Evolutionary conservation across 2,888 invertebrate genomes (phyloP).

Genomic region (Lasius fuliginosus): DNA sequence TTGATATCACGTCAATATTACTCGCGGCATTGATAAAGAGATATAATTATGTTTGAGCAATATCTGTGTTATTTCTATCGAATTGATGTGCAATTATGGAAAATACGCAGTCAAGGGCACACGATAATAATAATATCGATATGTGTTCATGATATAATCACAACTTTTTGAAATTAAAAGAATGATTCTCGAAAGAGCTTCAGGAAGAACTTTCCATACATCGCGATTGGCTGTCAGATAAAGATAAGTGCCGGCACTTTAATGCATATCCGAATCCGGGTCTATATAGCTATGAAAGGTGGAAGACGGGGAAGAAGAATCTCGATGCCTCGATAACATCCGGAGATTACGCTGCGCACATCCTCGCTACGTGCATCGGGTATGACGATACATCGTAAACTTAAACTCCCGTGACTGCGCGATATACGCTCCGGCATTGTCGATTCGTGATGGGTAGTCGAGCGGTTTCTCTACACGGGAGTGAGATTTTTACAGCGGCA

Average conservation of each 20-base stretch:
- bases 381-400: constrained; percentile 65
- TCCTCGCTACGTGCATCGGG: constrained; percentile 40
- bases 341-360: constrained; percentile 30
- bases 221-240: background rate
- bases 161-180: background rate
- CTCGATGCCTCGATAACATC: constrained; percentile 50
- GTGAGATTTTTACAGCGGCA: constrained; percentile 33
- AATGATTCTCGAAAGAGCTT: background rate
- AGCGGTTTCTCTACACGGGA: constrained; percentile 10
- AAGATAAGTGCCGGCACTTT: background rate
- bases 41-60: constrained; percentile 46
- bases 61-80: constrained; percentile 36
- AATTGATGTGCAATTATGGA: constrained; percentile 1
- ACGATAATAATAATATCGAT: background rate
- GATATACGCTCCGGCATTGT: constrained; percentile 36
- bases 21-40: constrained; percentile 34
- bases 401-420: constrained; percentile 58
- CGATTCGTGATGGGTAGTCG: constrained; percentile 29
- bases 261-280: constrained; percentile 3
- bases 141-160: background rate
- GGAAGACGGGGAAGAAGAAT: constrained; percentile 46
- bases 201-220: background rate
- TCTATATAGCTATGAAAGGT: background rate
- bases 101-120: constrained; percentile 16
- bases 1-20: constrained; percentile 42